Evolutionary conservation across 2,797 vertebrate species (phyloP).

Genomic region (Notoglanidium macrostoma): DNA sequence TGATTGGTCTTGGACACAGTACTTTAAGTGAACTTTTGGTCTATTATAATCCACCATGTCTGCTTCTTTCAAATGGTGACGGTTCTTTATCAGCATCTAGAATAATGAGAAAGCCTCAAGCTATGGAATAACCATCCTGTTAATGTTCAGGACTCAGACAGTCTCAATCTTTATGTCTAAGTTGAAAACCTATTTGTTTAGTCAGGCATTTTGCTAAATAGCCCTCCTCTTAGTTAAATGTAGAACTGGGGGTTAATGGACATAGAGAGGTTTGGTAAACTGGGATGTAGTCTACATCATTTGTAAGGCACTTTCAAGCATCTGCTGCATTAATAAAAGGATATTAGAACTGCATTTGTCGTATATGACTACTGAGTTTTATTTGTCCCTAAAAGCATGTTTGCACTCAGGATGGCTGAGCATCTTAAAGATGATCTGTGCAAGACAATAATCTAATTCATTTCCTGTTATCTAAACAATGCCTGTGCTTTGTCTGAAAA

Average conservation of each 20-base stretch:
- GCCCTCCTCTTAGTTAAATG: neutral
- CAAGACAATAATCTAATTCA: conserved; percentile 34
- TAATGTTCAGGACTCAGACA: neutral
- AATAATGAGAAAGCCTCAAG: conserved; percentile 12
- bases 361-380: conserved; percentile 5
- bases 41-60: neutral
- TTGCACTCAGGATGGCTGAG: conserved; percentile 28
- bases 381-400: conserved; percentile 12
- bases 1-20: neutral
- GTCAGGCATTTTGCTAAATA: neutral
- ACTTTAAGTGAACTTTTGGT: neutral
- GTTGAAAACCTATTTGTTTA: conserved; percentile 21
- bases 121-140: neutral
- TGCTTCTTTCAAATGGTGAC: neutral
- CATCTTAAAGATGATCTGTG: conserved; percentile 31
- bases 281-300: neutral
- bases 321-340: neutral
- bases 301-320: neutral
- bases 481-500: conserved; percentile 44
- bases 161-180: conserved; percentile 5
- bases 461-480: conserved; percentile 37
- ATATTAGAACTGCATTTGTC: conserved; percentile 26
- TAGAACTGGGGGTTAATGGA: neutral
- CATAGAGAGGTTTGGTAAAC: neutral
- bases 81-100: neutral